Evolutionary conservation across 1,140 invertebrate species (phyloP), one percentile per base, ranked within the genome.

Genomic region (Mactra quadrangularis): DNA sequence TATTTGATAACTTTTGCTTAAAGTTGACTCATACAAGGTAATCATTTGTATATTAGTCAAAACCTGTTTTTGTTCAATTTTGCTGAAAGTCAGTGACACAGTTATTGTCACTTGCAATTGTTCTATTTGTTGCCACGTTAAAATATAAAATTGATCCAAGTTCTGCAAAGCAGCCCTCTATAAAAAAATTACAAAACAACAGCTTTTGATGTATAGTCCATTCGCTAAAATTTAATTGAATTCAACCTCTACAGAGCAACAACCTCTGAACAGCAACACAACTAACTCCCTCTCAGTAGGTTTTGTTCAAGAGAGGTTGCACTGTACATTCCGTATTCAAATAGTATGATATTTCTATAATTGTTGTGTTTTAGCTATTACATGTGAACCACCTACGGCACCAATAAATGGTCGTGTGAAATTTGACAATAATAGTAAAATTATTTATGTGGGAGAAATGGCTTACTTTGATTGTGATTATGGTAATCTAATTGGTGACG

Each of bases 321-420:
- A n/a, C n/a, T n/a, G n/a, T n/a, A n/a, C n/a, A n/a, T n/a, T 22
- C 19, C 19, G n/a, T 31, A 27, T 33, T 31, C 6, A 3, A 7
- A 29, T 29, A 66, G 7, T 22, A 19, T 45, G 7, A 6, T 29
- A 38, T n/a, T 47, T 22, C 17, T 7, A 29, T n/a, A n/a, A n/a
- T n/a, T n/a, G n/a, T n/a, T n/a, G n/a, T n/a, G 13, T 25, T 55
- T 35, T 55, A 72, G 53, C 29, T 35, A 72, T 72, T 25, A 31
- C 35, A 11, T 72, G 50, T 25, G 33, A 22, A 17, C n/a, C 15
- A 27, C 53, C 70, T 2, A 17, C 31, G 1, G 31, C 2, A 27
- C 53, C 50, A 4, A 13, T 11, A 25, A 57, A 72, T 29, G 53
- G 47, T 0, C n/a, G 52, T 7, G 7, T 55, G 1, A 57, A 57